Conservation (phyloP, 2,113 vertebrate species). For the Petromus typicus region DNA sequence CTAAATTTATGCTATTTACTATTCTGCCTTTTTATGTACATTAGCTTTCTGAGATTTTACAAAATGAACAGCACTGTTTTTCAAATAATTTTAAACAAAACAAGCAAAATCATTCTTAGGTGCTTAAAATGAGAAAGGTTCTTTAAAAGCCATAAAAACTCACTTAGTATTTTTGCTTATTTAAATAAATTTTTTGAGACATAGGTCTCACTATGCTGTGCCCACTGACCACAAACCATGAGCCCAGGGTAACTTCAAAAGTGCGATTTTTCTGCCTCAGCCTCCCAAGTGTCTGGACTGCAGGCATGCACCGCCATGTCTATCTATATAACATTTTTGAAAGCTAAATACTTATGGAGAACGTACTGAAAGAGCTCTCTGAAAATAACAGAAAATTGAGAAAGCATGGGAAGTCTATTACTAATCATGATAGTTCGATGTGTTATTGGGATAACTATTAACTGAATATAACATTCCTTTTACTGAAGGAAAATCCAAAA, state of each 20-base stretch:
- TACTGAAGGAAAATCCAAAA: conserved; percentile 21
- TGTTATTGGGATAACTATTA: conserved; percentile 15
- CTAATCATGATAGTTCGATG: not conserved
- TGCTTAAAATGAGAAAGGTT: not conserved
- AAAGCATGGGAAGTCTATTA: not conserved
- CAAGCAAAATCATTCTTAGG: not conserved
- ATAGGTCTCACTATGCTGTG: not conserved
- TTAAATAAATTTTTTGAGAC: not conserved
- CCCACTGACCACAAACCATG: not conserved
- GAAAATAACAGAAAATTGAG: not conserved
- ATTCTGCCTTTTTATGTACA: not conserved
- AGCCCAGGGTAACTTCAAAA: not conserved
- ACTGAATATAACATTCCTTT: conserved; percentile 27
- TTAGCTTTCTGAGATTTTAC: not conserved
- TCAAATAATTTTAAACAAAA: conserved; percentile 9
- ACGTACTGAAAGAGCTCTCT: not conserved
- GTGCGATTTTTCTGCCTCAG: not conserved
- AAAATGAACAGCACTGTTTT: not conserved
- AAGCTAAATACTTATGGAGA: not conserved
- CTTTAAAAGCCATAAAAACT: not conserved
- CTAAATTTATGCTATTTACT: not conserved
- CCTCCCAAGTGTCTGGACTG: not conserved
- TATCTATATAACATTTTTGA: not conserved
- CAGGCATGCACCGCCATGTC: not conserved
- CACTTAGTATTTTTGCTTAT: not conserved